Evolutionary conservation across 2,113 vertebrate species (phyloP).

Genomic region (Reinhardtius hippoglossoides): DNA sequence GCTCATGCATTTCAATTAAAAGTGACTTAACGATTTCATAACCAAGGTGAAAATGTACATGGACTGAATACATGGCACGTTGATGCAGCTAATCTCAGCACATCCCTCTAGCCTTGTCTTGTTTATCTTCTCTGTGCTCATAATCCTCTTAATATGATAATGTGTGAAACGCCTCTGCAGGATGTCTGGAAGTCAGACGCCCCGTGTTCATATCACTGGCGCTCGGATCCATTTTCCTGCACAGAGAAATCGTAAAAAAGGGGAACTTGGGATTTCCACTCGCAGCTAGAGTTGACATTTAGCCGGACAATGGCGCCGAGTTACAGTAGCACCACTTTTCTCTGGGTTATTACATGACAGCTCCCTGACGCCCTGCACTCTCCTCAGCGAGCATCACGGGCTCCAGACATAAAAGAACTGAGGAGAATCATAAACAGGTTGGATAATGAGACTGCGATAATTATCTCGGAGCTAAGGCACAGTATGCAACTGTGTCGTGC

Average conservation of each 20-base stretch:
- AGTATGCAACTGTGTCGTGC: slow-evolving; percentile 41
- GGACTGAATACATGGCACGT: slow-evolving; percentile 38
- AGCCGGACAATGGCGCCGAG: slow-evolving; percentile 1
- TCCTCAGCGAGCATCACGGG: slow-evolving; percentile 13
- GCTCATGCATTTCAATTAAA: slow-evolving; percentile 68
- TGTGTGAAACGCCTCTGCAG: slow-evolving; percentile 50
- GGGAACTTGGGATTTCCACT: slow-evolving; percentile 27
- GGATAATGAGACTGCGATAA: slow-evolving; percentile 67
- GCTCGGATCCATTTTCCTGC: slow-evolving; percentile 30
- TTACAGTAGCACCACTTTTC: background rate
- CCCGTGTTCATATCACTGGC: slow-evolving; percentile 17
- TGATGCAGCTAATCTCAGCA: slow-evolving; percentile 43
- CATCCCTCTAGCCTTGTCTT: slow-evolving; percentile 58
- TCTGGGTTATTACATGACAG: slow-evolving; percentile 6
- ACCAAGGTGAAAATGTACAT: slow-evolving; percentile 47
- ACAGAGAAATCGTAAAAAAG: slow-evolving; percentile 1
- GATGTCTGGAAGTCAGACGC: slow-evolving; percentile 51
- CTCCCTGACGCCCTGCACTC: slow-evolving; percentile 5
- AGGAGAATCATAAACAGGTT: slow-evolving; percentile 62
- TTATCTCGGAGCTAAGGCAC: slow-evolving; percentile 61
- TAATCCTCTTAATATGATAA: slow-evolving; percentile 74
- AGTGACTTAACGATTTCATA: slow-evolving; percentile 47
- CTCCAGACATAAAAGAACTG: slow-evolving; percentile 46
- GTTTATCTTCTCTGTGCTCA: slow-evolving; percentile 60
- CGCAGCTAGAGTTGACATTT: slow-evolving; percentile 5